Percentiles rank a stretch among this genome's conserved stretches.
Conservation (phyloP, 2,888 invertebrate genomes). For the Laothoe populi region DNA sequence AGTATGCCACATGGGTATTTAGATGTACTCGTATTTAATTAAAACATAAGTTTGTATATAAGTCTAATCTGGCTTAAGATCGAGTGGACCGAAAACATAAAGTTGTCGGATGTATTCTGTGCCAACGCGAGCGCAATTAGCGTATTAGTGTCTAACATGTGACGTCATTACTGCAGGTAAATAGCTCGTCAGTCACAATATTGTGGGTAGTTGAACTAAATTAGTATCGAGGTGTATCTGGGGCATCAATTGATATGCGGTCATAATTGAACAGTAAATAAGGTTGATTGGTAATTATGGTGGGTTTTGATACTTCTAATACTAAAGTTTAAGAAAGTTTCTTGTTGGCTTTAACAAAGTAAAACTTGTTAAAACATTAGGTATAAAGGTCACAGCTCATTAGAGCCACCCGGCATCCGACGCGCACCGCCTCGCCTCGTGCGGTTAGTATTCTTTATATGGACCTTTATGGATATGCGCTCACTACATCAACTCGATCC, state of each 20-base stretch:
- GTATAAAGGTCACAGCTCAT: too few species aligned
- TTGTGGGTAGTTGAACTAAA: conserved; percentile 16
- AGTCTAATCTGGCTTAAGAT: neutral
- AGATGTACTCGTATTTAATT: too few species aligned
- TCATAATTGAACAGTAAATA: neutral
- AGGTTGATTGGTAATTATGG: neutral
- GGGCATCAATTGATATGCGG: conserved; percentile 9
- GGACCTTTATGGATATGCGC: too few species aligned
- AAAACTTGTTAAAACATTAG: too few species aligned
- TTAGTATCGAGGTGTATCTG: conserved; percentile 13
- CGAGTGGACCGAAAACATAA: neutral
- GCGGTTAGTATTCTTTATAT: too few species aligned
- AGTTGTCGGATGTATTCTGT: conserved; percentile 19
- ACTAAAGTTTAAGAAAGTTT: too few species aligned
- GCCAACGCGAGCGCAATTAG: conserved; percentile 27
- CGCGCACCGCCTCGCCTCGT: too few species aligned
- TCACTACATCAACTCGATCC: too few species aligned
- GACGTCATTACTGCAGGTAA: conserved; percentile 25
- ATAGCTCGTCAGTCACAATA: conserved; percentile 27
- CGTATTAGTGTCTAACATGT: conserved; percentile 28
- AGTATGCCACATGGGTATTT: too few species aligned
- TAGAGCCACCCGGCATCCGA: too few species aligned
- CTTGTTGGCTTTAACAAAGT: too few species aligned
- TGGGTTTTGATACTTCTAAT: neutral
- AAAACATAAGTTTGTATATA: neutral